A percentile compares a stretch with the other conserved stretches of the same genome.
These are phyloP conservation scores for Vimba vimba DNA, from an alignment of 2,113 vertebrate genomes.

Conservation along the genomic window DNA sequence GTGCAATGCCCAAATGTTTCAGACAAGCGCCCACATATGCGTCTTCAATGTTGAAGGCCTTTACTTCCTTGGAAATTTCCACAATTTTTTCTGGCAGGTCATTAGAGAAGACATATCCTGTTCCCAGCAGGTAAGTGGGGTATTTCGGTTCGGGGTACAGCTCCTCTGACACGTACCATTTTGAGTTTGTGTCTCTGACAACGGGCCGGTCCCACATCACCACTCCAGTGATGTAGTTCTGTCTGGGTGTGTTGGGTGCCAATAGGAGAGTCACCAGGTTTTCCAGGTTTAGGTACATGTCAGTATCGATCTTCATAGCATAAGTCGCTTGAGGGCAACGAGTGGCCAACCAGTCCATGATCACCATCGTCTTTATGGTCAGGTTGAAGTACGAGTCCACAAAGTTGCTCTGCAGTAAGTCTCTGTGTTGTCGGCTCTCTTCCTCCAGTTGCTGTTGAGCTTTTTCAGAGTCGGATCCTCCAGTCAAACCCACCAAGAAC, in stretches of 20 bases:
- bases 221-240: constrained; percentile 89
- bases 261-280: constrained; percentile 91
- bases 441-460: too few relatives aligned
- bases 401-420: constrained; percentile 80
- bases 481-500: too few relatives aligned
- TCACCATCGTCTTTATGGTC: constrained; percentile 82
- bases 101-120: constrained; percentile 92
- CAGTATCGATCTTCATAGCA: constrained; percentile 94
- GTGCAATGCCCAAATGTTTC: constrained; percentile 59
- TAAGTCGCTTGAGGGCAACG: constrained; percentile 77
- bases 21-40: constrained; percentile 79
- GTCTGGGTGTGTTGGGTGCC: constrained; percentile 79
- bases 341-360: constrained; percentile 79
- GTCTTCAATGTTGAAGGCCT: constrained; percentile 89
- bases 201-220: constrained; percentile 87
- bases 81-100: constrained; percentile 88
- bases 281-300: constrained; percentile 93
- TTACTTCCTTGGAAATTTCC: constrained; percentile 83
- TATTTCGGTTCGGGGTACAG: constrained; percentile 84
- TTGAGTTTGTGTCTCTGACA: constrained; percentile 82
- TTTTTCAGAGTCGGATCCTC: too few relatives aligned
- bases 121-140: constrained; percentile 89
- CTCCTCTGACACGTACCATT: constrained; percentile 92
- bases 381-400: constrained; percentile 75
- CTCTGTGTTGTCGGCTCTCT: constrained; percentile 51